Conservation (phyloP, 2,797 vertebrate species). For the Apogon talboti region DNA sequence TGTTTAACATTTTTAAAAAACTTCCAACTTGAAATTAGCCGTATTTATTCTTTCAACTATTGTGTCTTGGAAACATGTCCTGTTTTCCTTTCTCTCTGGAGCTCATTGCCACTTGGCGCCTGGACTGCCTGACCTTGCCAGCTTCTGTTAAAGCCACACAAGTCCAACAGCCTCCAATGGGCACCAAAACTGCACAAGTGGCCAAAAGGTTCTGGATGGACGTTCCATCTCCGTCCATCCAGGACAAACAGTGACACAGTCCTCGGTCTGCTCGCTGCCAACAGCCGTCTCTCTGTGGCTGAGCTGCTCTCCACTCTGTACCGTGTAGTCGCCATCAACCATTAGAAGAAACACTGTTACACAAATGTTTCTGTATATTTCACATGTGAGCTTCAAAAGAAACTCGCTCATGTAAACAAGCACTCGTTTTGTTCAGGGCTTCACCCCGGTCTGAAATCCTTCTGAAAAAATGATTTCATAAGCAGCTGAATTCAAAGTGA, state of each 20-base stretch:
- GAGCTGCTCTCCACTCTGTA: not conserved
- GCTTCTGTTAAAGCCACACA: conserved; percentile 16
- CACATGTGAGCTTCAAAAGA: conserved; percentile 6
- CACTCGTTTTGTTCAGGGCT: conserved; percentile 8
- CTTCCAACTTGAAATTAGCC: not conserved
- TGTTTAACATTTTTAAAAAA: not conserved
- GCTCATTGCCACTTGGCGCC: conserved; percentile 22
- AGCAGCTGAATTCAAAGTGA: conserved; percentile 39
- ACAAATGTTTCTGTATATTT: conserved; percentile 5
- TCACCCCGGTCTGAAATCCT: conserved; percentile 15
- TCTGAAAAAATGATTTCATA: conserved; percentile 26
- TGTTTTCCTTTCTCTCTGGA: conserved; percentile 27
- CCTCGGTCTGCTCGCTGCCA: conserved; percentile 25
- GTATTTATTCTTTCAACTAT: not conserved
- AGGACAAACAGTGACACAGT: conserved; percentile 32
- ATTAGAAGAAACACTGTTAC: conserved; percentile 2
- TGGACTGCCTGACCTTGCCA: conserved; percentile 23
- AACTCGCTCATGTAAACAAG: conserved; percentile 23
- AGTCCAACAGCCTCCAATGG: conserved; percentile 2
- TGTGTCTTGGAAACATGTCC: conserved; percentile 6
- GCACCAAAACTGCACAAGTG: conserved; percentile 14
- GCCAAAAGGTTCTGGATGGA: conserved; percentile 25
- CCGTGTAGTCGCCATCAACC: not conserved
- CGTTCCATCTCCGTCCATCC: conserved; percentile 9
- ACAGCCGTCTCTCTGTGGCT: not conserved